Conservation (phyloP, 2,888 invertebrate genomes). For the Caenorhabditis wallacei region DNA sequence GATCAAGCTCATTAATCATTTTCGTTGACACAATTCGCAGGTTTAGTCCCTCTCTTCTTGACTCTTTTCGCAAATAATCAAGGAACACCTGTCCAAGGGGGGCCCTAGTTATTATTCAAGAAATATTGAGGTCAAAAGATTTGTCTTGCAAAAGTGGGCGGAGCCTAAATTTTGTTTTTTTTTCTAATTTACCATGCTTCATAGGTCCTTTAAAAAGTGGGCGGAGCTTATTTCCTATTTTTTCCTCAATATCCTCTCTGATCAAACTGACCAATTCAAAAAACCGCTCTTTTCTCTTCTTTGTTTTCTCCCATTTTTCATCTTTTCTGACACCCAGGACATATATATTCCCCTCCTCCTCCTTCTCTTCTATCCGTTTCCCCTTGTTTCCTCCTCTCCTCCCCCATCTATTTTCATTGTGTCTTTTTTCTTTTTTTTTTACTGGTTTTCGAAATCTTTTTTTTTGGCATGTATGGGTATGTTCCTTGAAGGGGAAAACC, state of each 20-base stretch:
- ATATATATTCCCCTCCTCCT: not conserved
- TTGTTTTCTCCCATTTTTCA: not conserved
- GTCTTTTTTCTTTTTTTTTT: constrained; percentile 8
- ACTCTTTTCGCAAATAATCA: constrained; percentile 6
- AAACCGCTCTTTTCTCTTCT: not conserved
- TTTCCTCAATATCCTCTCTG: too few relatives aligned
- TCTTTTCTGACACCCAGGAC: constrained; percentile 17
- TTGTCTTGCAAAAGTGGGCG: too few relatives aligned
- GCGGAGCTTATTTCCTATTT: not conserved
- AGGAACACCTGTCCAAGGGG: not conserved
- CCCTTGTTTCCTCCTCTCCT: constrained; percentile 17
- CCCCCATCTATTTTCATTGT: constrained; percentile 27
- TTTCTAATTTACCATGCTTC: too few relatives aligned
- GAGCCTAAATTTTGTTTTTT: too few relatives aligned
- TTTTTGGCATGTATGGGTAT: not conserved
- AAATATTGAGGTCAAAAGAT: too few relatives aligned
- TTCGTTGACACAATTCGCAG: constrained; percentile 11
- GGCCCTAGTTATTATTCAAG: too few relatives aligned
- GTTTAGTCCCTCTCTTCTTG: not conserved
- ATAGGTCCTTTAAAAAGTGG: too few relatives aligned
- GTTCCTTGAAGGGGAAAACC: constrained; percentile 18
- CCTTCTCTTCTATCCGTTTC: not conserved
- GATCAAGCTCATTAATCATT: constrained; percentile 15
- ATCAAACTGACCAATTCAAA: not conserved
- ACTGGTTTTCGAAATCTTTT: constrained; percentile 21